These are phyloP conservation scores for Takifugu rubripes DNA, from an alignment of 2,797 vertebrate genomes.

Conservation along the genomic window DNA sequence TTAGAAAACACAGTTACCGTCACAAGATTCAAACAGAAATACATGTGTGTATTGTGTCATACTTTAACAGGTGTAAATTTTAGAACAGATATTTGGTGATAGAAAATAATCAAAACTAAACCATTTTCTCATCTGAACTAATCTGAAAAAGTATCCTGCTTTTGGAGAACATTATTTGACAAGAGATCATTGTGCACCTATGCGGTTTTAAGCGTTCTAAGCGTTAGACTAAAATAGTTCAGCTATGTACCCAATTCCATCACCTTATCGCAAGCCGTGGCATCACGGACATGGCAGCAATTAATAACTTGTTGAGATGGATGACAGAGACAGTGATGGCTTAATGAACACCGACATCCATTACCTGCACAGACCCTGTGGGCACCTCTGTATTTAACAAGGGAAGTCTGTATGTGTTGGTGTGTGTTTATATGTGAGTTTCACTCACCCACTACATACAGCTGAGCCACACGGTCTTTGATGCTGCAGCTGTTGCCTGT, in stretches of 20 bases:
- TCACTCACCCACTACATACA: constrained; percentile 91
- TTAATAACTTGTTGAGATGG: constrained; percentile 59
- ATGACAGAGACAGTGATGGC: constrained; percentile 36
- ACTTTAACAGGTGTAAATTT: no score
- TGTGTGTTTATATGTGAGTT: constrained; percentile 2
- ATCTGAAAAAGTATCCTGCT: constrained; percentile 2
- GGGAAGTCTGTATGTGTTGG: neutral
- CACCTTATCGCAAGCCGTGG: constrained; percentile 38
- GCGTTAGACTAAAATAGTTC: constrained; percentile 47
- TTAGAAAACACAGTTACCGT: neutral
- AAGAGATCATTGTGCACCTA: constrained; percentile 8
- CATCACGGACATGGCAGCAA: constrained; percentile 28
- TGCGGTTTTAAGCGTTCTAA: constrained; percentile 23
- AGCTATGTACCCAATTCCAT: constrained; percentile 30
- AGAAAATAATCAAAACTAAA: neutral
- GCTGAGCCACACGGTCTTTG: constrained; percentile 83
- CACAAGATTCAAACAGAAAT: no score
- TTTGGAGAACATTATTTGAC: constrained; percentile 24
- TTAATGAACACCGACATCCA: constrained; percentile 56
- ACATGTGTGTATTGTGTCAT: no score
- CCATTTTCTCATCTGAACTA: constrained; percentile 6
- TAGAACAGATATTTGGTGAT: neutral
- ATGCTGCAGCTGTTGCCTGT: constrained; percentile 97
- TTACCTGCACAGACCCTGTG: constrained; percentile 17
- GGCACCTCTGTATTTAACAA: constrained; percentile 24